Conservation (phyloP, 2,888 invertebrate genomes). For the Drosophila yooni region DNA sequence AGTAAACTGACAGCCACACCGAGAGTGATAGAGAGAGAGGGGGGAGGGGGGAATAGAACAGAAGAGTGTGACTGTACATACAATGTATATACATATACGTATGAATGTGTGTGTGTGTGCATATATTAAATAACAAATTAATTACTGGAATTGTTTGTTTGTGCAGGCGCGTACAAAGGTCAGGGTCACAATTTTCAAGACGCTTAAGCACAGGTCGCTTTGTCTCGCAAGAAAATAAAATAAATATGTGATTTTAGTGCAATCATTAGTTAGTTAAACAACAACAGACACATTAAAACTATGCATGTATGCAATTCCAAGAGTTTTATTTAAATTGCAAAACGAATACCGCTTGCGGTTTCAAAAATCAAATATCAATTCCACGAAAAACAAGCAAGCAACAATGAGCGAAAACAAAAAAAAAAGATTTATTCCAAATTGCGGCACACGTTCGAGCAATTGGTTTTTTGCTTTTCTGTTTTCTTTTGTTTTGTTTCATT, state of each 20-base stretch:
- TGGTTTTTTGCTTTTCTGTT: neutral
- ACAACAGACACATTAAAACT: neutral
- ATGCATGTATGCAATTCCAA: neutral
- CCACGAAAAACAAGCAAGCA: neutral
- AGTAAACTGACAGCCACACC: conserved; percentile 11
- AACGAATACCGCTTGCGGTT: neutral
- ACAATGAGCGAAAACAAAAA: conserved; percentile 1
- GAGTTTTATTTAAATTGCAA: neutral
- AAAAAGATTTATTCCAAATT: neutral
- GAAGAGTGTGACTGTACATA: neutral
- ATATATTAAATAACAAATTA: conserved; percentile 58
- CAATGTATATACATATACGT: conserved; percentile 1
- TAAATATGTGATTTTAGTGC: neutral
- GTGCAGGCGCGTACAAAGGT: conserved; percentile 50
- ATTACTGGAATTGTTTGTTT: conserved; percentile 33
- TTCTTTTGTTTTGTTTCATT: neutral
- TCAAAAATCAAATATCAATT: conserved; percentile 12
- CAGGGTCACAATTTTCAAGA: conserved; percentile 45
- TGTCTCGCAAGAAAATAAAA: neutral
- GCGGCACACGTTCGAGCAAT: conserved; percentile 3
- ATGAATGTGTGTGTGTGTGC: neutral
- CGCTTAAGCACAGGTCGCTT: conserved; percentile 12
- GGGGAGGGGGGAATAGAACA: neutral
- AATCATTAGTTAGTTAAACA: neutral
- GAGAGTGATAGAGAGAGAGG: neutral